Conservation (phyloP, 1,140 invertebrate genomes). For the Drosophila hydei region DNA sequence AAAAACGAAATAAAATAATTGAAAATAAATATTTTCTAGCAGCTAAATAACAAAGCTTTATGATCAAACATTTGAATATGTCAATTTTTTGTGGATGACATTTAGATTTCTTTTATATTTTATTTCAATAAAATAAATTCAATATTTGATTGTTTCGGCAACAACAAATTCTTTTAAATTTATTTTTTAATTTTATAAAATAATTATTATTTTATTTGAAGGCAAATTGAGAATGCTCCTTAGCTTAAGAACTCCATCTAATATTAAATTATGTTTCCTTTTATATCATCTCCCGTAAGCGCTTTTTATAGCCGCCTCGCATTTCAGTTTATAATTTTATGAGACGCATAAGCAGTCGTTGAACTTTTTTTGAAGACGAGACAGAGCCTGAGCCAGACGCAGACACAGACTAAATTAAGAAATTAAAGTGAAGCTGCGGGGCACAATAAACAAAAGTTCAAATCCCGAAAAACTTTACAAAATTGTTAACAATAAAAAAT, state of each 20-base stretch:
- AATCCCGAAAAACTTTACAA: constrained; percentile 36
- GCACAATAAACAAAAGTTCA: constrained; percentile 7
- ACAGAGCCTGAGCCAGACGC: background rate
- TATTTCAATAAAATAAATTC: too few species aligned
- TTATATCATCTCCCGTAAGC: too few species aligned
- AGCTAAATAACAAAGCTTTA: background rate
- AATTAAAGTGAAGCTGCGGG: constrained; percentile 34
- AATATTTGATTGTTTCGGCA: background rate
- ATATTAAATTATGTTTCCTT: too few species aligned
- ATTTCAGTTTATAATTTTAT: constrained; percentile 42
- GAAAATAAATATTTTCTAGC: background rate
- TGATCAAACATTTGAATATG: background rate
- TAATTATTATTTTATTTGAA: background rate
- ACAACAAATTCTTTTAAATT: background rate
- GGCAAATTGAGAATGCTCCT: background rate
- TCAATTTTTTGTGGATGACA: background rate
- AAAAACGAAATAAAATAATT: background rate
- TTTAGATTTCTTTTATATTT: background rate
- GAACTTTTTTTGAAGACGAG: constrained; percentile 24
- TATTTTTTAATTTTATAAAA: background rate
- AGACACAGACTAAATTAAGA: constrained; percentile 38
- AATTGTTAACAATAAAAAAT: constrained; percentile 72
- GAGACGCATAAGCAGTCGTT: constrained; percentile 5
- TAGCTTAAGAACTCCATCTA: too few species aligned
- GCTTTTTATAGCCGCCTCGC: background rate